Base-by-base conservation (phyloP, 1,140 invertebrate genomes). In the Cataglyphis hispanica region DNA sequence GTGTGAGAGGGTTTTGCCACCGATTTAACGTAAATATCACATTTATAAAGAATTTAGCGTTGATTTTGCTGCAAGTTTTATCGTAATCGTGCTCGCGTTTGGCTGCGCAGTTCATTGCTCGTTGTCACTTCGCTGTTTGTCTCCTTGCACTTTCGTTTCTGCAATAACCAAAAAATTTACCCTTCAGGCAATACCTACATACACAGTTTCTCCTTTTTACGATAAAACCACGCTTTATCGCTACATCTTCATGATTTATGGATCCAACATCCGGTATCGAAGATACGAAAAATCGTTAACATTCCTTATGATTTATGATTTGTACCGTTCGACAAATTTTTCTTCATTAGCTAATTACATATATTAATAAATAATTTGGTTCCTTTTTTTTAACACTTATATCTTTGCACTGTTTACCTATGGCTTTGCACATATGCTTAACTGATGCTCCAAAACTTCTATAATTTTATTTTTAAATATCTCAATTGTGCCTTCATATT, bases 11-110 rank as follows among this genome's bases (percentile, higher is more conserved):
- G 81, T 90, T 16, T 93, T 91, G 78, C 86, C 89, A 90, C 87
- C 86, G 91, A 89, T 92, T 92, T 91, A 94, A 93, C 89, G 93
- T 94, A 93, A 94, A 93, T 94, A 93, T 91, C 80, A 86, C 64
- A 89, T 91, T 92, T 78, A 74, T 83, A 80, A 76, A 90, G 84
- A 86, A 90, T 86, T 86, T 74, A 58, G 80, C 46, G 80, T 83
- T 83, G 70, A 91, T 91, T 87, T 80, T 72, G 63, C 66, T 46
- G 46, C 66, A 77, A 63, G 87, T 75, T 84, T 46, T 60, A 46
- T 53, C 56, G n/a, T 70, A 80, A 86, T 80, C 75, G 50, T 60
- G 56, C 53, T 66, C 27, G 60, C 61, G n/a, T 16, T 69, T 56
- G 16, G 25, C 60, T 7, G n/a, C 63, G 43, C 40, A 66, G 40